Conservation (phyloP, 1,140 invertebrate species). For the Sipha flava region DNA sequence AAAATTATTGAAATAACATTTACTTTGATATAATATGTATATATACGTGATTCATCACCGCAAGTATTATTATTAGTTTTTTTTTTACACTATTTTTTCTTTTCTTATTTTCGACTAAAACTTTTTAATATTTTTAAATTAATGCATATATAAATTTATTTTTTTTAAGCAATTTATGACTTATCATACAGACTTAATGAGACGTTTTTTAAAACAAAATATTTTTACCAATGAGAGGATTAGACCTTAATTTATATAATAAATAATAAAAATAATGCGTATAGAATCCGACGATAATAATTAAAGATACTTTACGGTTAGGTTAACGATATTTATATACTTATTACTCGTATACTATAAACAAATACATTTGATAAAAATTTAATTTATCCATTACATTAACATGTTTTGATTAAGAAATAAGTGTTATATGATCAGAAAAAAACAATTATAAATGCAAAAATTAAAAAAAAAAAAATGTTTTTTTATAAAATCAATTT, state of each 20-base stretch:
- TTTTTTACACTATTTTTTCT: not conserved
- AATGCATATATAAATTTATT: slow-evolving; percentile 13
- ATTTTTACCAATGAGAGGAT: slow-evolving; percentile 33
- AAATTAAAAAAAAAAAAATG: not conserved
- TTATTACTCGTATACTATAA: slow-evolving; percentile 3
- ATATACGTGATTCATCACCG: slow-evolving; percentile 12
- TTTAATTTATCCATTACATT: not conserved
- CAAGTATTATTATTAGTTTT: slow-evolving; percentile 27
- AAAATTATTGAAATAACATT: not conserved
- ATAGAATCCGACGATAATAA: too few species aligned
- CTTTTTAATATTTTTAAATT: slow-evolving; percentile 17
- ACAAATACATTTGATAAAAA: not conserved
- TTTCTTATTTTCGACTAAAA: slow-evolving; percentile 17
- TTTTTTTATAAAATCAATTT: not conserved
- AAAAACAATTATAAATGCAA: not conserved
- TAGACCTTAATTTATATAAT: slow-evolving; percentile 1
- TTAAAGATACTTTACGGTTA: slow-evolving; percentile 4
- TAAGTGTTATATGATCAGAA: slow-evolving; percentile 4
- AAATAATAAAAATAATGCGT: not conserved
- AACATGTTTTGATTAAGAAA: not conserved
- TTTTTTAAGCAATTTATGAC: slow-evolving; percentile 27
- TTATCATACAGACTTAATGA: slow-evolving; percentile 12
- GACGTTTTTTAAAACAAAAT: not conserved
- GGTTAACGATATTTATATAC: not conserved
- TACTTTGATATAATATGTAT: not conserved